Percentiles rank a stretch among this genome's conserved stretches.
Conservation (phyloP, 2,888 invertebrate species). For the Cryptus viduatorius region DNA sequence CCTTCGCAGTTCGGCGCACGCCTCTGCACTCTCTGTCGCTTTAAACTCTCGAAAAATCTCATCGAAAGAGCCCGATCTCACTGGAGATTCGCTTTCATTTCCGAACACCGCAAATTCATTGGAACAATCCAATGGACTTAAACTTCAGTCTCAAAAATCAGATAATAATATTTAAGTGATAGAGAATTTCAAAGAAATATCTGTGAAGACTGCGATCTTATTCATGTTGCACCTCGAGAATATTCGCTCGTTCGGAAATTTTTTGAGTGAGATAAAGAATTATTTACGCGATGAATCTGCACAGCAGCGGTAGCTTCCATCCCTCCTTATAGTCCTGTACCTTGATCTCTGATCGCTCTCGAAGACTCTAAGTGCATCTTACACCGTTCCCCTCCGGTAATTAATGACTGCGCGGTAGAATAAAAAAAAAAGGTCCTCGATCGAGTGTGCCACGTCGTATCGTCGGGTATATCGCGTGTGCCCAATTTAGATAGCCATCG, state of each 20-base stretch:
- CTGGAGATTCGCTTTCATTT: conserved; percentile 50
- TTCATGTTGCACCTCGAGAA: conserved; percentile 5
- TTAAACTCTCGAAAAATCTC: conserved; percentile 55
- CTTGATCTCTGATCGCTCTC: conserved; percentile 18
- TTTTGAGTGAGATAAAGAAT: neutral
- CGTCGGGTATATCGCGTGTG: conserved; percentile 55
- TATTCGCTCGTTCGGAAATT: neutral
- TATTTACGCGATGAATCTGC: conserved; percentile 27
- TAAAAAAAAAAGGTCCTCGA: conserved; percentile 52
- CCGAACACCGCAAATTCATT: conserved; percentile 34
- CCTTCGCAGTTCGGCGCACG: conserved; percentile 28
- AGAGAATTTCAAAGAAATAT: conserved; percentile 17
- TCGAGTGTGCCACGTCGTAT: conserved; percentile 38
- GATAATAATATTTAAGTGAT: conserved; percentile 42
- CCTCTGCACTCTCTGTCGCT: conserved; percentile 28
- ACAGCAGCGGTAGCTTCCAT: conserved; percentile 15
- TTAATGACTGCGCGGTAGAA: conserved; percentile 72
- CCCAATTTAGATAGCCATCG: conserved; percentile 79
- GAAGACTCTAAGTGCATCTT: conserved; percentile 48
- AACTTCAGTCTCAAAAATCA: conserved; percentile 28
- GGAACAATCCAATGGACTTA: conserved; percentile 31
- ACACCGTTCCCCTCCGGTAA: conserved; percentile 61
- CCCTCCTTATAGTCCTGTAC: neutral
- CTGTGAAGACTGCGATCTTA: neutral
- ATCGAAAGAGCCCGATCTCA: conserved; percentile 50